phyloP scores from a whole-genome alignment of 2,888 invertebrate species.

The Napeogenes sylphis region DNA sequence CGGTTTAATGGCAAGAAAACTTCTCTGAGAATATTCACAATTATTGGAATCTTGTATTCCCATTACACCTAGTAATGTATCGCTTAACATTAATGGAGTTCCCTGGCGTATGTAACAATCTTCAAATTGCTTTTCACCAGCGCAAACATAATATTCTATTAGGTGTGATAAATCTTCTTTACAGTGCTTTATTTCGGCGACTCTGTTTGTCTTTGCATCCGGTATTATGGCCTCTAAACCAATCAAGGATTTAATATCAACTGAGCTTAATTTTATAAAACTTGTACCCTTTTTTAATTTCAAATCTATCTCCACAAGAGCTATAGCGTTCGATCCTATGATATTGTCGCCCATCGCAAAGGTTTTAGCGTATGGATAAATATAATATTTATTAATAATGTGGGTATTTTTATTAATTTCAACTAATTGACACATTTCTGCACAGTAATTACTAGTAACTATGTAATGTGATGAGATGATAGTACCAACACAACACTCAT shows the following conservation, averaged over 20 bases:
- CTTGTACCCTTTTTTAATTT: conserved; percentile 9
- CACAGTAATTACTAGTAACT: conserved; percentile 50
- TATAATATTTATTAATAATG: conserved; percentile 10
- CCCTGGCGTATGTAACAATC: conserved; percentile 42
- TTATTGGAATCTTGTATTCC: conserved; percentile 14
- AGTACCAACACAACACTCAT: conserved; percentile 48
- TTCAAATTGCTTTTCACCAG: conserved; percentile 33
- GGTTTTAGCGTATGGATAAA: conserved; percentile 21
- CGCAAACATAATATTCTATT: conserved; percentile 43
- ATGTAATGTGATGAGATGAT: conserved; percentile 42
- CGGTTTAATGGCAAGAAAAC: conserved; percentile 21
- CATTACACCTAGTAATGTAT: conserved; percentile 36
- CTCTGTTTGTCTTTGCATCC: conserved; percentile 30
- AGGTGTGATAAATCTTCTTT: conserved; percentile 20
- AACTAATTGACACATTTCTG: conserved; percentile 43
- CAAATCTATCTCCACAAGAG: conserved; percentile 20
- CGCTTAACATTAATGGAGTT: conserved; percentile 46
- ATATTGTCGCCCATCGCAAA: conserved; percentile 11
- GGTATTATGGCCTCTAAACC: conserved; percentile 43
- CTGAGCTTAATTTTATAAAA: conserved; percentile 38
- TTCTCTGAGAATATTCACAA: conserved; percentile 14
- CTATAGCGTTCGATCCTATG: conserved; percentile 19
- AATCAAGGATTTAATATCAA: conserved; percentile 37
- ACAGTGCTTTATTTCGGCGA: conserved; percentile 43
- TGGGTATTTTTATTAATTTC: conserved; percentile 12